Percentiles rank a stretch among this genome's conserved stretches.
Conservation (phyloP, 2,888 invertebrate genomes). For the Plebejus melissa region DNA sequence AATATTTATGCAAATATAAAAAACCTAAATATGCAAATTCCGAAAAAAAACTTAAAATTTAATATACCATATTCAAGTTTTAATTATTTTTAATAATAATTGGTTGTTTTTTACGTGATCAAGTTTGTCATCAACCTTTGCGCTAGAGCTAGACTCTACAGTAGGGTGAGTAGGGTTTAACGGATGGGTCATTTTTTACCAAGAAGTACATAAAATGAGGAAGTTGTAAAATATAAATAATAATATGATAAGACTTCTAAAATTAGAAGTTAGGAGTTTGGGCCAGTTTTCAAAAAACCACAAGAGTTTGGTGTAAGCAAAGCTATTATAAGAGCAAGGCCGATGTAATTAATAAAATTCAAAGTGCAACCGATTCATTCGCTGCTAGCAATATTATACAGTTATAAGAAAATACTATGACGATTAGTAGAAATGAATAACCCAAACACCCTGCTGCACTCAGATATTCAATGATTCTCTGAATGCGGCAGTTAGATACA, state of each 20-base stretch:
- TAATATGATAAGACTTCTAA: neutral
- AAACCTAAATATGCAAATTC: too few relatives aligned
- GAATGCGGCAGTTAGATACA: too few relatives aligned
- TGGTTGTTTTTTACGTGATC: neutral
- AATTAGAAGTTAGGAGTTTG: neutral
- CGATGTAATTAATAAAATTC: neutral
- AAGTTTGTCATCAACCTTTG: neutral
- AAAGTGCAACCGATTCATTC: neutral
- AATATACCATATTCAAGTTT: neutral
- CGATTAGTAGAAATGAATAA: too few relatives aligned
- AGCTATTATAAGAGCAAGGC: conserved; percentile 10
- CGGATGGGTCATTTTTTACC: neutral
- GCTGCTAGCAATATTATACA: neutral
- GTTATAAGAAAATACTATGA: neutral
- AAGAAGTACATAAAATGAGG: neutral
- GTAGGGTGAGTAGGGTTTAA: neutral
- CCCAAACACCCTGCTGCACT: too few relatives aligned
- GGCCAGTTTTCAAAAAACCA: neutral
- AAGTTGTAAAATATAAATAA: too few relatives aligned
- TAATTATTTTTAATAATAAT: neutral
- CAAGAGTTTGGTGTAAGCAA: neutral
- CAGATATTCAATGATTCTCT: too few relatives aligned
- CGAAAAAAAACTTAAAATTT: neutral
- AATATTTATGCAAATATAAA: too few relatives aligned
- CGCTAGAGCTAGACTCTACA: neutral